Evolutionary conservation across 2,888 invertebrate species (phyloP).

Genomic region (Tenthredo distinguenda): DNA sequence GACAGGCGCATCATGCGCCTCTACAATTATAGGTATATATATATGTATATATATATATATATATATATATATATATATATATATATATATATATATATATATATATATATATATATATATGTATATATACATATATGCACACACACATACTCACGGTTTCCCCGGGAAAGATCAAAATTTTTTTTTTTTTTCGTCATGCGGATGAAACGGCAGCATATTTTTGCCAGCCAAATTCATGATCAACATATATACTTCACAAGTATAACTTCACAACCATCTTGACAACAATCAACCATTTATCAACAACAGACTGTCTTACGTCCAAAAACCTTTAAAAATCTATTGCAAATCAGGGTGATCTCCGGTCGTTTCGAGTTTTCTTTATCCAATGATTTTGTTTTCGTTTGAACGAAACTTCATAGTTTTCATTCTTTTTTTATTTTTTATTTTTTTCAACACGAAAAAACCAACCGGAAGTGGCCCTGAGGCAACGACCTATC

Average conservation of each 20-base stretch:
- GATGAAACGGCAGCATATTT: slow-evolving; percentile 39
- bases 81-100: too few species aligned
- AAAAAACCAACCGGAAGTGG: background rate
- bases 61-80: too few species aligned
- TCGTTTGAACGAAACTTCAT: background rate
- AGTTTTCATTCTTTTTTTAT: background rate
- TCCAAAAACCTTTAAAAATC: slow-evolving; percentile 72
- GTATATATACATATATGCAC: too few species aligned
- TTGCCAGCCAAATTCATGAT: slow-evolving; percentile 10
- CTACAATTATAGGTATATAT: background rate
- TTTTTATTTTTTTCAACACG: background rate
- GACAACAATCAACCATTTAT: slow-evolving; percentile 73
- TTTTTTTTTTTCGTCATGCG: slow-evolving; percentile 36
- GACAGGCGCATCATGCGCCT: background rate
- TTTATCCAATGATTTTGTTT: background rate
- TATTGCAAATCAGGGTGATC: slow-evolving; percentile 64
- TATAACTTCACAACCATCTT: slow-evolving; percentile 77
- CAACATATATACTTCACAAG: slow-evolving; percentile 69
- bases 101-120: too few species aligned
- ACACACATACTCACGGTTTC: slow-evolving; percentile 5
- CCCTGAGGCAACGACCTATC: background rate
- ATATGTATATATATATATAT: too few species aligned
- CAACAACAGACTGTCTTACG: slow-evolving; percentile 72
- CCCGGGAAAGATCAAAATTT: background rate
- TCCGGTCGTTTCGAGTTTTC: slow-evolving; percentile 19